Evolutionary conservation across 2,113 vertebrate species (phyloP).

Genomic region (Chauna torquata): DNA sequence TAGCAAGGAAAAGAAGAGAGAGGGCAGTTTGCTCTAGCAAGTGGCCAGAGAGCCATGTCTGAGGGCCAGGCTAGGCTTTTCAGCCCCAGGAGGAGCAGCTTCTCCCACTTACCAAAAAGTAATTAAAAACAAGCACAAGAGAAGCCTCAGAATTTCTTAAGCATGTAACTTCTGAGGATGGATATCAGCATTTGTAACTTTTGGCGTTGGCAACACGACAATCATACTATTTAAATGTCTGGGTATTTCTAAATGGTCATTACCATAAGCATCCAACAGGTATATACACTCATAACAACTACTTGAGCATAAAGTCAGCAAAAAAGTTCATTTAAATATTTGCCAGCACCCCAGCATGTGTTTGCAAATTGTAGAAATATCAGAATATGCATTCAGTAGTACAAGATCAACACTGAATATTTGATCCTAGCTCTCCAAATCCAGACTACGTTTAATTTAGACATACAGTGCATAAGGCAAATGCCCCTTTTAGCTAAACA

Average conservation of each 20-base stretch:
- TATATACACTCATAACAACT: not conserved
- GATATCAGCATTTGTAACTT: not conserved
- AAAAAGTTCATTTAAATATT: not conserved
- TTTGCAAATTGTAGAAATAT: not conserved
- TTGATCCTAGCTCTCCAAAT: not conserved
- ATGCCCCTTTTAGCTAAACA: not conserved
- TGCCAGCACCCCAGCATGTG: not conserved
- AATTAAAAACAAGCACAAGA: not conserved
- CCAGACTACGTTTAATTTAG: not conserved
- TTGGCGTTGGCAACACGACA: not conserved
- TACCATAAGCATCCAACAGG: not conserved
- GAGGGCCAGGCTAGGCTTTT: not conserved
- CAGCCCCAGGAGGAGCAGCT: not conserved
- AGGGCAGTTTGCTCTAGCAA: not conserved
- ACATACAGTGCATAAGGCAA: not conserved
- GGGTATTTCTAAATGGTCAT: not conserved
- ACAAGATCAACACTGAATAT: not conserved
- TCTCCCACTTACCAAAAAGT: not conserved
- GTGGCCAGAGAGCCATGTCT: fast-evolving
- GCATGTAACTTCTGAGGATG: not conserved
- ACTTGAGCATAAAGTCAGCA: not conserved
- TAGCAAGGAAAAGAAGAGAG: not conserved
- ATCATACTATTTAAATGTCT: not conserved
- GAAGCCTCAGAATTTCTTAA: not conserved
- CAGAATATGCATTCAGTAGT: not conserved